These are phyloP conservation scores for Urocyon cinereoargenteus DNA, from an alignment of 2,797 vertebrate genomes.

Conservation along the genomic window DNA sequence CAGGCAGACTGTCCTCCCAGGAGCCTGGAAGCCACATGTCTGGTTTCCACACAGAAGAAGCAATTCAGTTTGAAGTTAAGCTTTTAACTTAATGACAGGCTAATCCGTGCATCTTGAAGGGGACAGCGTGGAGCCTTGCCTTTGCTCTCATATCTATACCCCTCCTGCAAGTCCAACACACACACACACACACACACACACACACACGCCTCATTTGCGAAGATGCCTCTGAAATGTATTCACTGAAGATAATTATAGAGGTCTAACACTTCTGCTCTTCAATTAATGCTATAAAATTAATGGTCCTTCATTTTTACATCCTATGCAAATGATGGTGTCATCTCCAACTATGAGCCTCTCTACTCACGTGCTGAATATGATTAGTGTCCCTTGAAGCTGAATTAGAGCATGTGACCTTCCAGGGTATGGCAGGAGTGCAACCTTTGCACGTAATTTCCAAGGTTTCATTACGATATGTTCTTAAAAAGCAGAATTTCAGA, in stretches of 20 bases:
- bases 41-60: constrained; percentile 69
- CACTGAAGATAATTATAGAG: constrained; percentile 85
- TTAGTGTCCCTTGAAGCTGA: constrained; percentile 83
- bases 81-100: constrained; percentile 56
- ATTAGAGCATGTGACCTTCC: constrained; percentile 78
- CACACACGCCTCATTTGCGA: constrained; percentile 71
- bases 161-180: no score
- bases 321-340: constrained; percentile 85
- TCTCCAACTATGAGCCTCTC: constrained; percentile 77
- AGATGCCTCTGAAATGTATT: constrained; percentile 85
- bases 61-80: constrained; percentile 72
- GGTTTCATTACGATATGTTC: constrained; percentile 74
- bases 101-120: constrained; percentile 63
- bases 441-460: constrained; percentile 69
- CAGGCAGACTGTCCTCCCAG: background rate
- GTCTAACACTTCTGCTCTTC: constrained; percentile 85
- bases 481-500: constrained; percentile 78
- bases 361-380: constrained; percentile 81
- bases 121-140: constrained; percentile 6
- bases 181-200: background rate
- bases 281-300: constrained; percentile 89
- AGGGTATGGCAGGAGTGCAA: constrained; percentile 67
- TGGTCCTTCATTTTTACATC: constrained; percentile 87
- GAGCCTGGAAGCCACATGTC: background rate
- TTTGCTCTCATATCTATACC: constrained; percentile 42